phyloP scores from a whole-genome alignment of 2,113 vertebrate genomes.

The Formicarius rufipectus region DNA sequence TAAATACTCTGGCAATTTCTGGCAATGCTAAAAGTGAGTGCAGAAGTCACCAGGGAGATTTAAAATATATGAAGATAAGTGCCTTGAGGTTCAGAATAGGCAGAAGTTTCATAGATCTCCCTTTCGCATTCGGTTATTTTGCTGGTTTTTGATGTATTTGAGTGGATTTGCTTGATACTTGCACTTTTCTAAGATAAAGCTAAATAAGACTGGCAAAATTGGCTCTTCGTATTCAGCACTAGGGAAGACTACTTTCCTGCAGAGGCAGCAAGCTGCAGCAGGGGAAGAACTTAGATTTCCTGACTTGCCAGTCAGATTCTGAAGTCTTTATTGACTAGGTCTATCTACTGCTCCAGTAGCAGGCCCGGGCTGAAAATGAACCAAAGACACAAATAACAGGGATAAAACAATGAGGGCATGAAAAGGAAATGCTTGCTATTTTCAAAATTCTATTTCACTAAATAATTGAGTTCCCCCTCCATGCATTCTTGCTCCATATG shows the following conservation, averaged over 20 bases:
- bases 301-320: background rate
- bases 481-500: background rate
- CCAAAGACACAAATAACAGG: background rate
- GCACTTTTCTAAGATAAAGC: background rate
- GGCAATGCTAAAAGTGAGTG: background rate
- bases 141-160: background rate
- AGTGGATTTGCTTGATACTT: background rate
- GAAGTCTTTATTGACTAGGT: background rate
- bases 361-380: background rate
- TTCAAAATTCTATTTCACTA: conserved; percentile 20
- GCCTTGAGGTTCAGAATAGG: background rate
- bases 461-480: conserved; percentile 36
- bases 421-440: background rate
- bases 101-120: background rate
- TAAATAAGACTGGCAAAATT: background rate
- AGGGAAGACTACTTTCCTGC: background rate
- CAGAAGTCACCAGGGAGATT: background rate
- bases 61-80: background rate
- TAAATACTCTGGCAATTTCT: background rate
- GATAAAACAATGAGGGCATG: background rate
- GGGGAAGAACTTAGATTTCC: background rate
- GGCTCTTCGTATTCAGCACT: background rate
- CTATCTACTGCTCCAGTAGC: background rate
- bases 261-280: background rate
- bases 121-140: background rate